phyloP scores from a whole-genome alignment of 2,888 invertebrate genomes.

The Abscondita cerata region DNA sequence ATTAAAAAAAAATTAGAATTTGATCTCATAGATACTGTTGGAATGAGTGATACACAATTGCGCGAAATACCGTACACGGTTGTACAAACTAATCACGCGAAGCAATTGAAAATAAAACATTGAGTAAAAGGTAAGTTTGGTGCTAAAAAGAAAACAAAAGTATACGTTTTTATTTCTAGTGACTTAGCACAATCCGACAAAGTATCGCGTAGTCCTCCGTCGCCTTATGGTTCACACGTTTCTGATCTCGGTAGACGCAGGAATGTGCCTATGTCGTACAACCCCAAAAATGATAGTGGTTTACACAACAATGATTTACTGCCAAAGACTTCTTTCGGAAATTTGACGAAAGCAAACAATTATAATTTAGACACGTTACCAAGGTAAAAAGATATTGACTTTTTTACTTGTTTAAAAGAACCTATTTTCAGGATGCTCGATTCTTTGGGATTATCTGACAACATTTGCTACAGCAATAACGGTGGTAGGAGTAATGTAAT shows the following conservation, averaged over 20 bases:
- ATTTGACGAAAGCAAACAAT: constrained; percentile 42
- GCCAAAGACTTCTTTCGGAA: constrained; percentile 40
- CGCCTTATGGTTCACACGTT: constrained; percentile 57
- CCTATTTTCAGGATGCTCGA: constrained; percentile 45
- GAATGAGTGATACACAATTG: constrained; percentile 87
- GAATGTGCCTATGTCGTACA: constrained; percentile 38
- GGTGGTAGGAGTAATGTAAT: constrained; percentile 44
- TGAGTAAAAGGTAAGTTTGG: constrained; percentile 44
- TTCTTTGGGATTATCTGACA: constrained; percentile 41
- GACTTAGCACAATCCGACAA: constrained; percentile 40
- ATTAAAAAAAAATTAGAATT: constrained; percentile 87
- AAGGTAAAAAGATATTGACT: constrained; percentile 34
- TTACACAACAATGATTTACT: constrained; percentile 35
- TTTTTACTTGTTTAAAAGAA: constrained; percentile 8
- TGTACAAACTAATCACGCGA: constrained; percentile 74
- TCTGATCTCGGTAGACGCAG: constrained; percentile 43
- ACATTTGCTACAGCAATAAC: constrained; percentile 41
- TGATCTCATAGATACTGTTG: constrained; percentile 85
- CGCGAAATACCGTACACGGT: constrained; percentile 90
- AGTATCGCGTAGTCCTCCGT: constrained; percentile 57
- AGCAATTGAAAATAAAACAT: constrained; percentile 64
- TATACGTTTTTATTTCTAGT: constrained; percentile 22
- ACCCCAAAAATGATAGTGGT: constrained; percentile 39
- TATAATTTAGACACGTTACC: constrained; percentile 44
- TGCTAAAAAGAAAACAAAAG: neutral